Evolutionary conservation across 2,888 invertebrate species (phyloP).

Genomic region (Nysson spinosus): DNA sequence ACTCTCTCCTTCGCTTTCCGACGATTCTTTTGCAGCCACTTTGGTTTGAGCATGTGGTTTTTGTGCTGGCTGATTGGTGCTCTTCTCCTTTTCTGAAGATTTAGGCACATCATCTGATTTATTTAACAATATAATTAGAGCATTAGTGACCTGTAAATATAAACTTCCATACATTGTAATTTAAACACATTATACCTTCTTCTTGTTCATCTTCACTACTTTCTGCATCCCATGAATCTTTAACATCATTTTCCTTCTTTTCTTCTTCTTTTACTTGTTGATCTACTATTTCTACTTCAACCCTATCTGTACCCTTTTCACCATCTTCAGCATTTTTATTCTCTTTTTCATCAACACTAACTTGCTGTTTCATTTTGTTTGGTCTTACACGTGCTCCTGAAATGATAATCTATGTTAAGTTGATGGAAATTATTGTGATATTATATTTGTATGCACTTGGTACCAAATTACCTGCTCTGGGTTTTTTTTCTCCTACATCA

Average conservation of each 20-base stretch:
- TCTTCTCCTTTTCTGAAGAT: conserved; percentile 50
- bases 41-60: conserved; percentile 40
- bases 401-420: conserved; percentile 4
- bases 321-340: conserved; percentile 77
- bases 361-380: conserved; percentile 83
- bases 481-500: conserved; percentile 82
- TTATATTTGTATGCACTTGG: neutral
- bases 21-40: conserved; percentile 75
- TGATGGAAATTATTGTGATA: neutral
- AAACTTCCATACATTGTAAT: neutral
- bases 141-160: neutral
- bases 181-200: conserved; percentile 54
- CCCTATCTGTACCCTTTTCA: conserved; percentile 66
- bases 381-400: conserved; percentile 86
- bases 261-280: conserved; percentile 76
- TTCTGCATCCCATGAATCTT: conserved; percentile 92
- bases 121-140: conserved; percentile 36
- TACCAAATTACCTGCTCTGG: conserved; percentile 78
- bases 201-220: conserved; percentile 81
- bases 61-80: conserved; percentile 30
- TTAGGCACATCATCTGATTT: conserved; percentile 69
- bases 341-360: conserved; percentile 80
- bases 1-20: conserved; percentile 75
- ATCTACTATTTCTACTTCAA: conserved; percentile 79
- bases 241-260: conserved; percentile 80